Evolutionary conservation across 2,797 vertebrate genomes (phyloP), one percentile per base, ranked within the genome.

Genomic region (Parotocinclus haroldoi): DNA sequence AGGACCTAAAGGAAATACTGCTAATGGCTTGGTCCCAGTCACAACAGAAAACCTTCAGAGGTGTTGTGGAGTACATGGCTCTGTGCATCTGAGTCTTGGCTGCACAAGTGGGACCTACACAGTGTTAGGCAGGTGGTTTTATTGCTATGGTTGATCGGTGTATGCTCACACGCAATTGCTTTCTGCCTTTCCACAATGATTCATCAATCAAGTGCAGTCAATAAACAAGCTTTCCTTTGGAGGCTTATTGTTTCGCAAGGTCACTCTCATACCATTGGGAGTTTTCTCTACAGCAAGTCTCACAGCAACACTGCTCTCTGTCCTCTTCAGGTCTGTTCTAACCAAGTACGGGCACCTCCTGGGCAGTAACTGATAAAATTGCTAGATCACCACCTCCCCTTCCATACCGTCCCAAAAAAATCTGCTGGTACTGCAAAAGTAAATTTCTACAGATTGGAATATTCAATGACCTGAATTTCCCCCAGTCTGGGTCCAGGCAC

Each of bases 341-440:
- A 42, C 40, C 40, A 9, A 42, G 40, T 7, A 42, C 4, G 40
- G 40, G 44, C 4, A 11, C 10, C 9, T 11, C 10, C 37, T 11
- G 59, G 9, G 40, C 40, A 42, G 40, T 3, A 48, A 42, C 40
- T 4, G 40, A 27, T 27, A 27, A 2, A 27, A 27, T 27, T 27
- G 27, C 10, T 9, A 11, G 40, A 9, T 3, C 19, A 40, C 72
- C 16, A 6, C 67, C 5, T 65, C 58, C 48, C 19, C 62, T 79
- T 76, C 70, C 42, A 63, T 71, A 68, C 50, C 66, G 64, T 74
- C 63, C 51, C 53, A 57, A 66, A 68, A n/a, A 80, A 82, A 82
- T 52, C 66, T 63, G 53, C 61, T 53, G 56, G 42, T 76, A 64
- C 77, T 67, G 46, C 48, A 50, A 50, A 50, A 50, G n/a, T 9